Percentiles rank a stretch among this genome's conserved stretches.
Evolutionary conservation across 2,888 invertebrate genomes (phyloP).

Genomic region (Agrypnus murinus): DNA sequence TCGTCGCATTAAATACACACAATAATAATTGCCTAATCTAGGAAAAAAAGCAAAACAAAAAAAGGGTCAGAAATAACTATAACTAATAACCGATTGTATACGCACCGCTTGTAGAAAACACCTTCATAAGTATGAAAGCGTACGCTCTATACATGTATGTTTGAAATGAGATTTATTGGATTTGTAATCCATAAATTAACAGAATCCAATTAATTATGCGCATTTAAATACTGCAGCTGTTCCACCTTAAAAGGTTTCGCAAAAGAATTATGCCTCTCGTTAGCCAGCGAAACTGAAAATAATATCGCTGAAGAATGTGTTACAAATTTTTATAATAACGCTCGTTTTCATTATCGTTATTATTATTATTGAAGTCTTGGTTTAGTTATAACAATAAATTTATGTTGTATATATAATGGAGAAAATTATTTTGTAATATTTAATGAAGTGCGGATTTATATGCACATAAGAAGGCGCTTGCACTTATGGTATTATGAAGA

Average conservation of each 20-base stretch:
- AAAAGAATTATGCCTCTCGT: constrained; percentile 54
- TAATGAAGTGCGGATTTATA: not conserved
- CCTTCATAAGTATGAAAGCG: constrained; percentile 25
- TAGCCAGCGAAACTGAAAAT: constrained; percentile 34
- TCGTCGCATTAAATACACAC: too few species aligned
- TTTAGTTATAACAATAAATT: not conserved
- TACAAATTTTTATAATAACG: constrained; percentile 35
- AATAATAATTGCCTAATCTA: not conserved
- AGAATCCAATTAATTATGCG: constrained; percentile 59
- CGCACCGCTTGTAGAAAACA: constrained; percentile 23
- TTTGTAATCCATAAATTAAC: constrained; percentile 59
- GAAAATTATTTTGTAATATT: constrained; percentile 32
- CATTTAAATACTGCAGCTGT: constrained; percentile 56
- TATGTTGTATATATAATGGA: not conserved
- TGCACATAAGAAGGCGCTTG: too few species aligned
- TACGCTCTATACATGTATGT: constrained; percentile 26
- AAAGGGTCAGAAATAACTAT: constrained; percentile 12
- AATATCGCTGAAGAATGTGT: constrained; percentile 33
- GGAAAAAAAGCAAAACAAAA: not conserved
- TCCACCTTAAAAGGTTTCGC: constrained; percentile 58
- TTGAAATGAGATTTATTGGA: constrained; percentile 55
- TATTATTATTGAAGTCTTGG: constrained; percentile 22
- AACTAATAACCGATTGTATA: constrained; percentile 1
- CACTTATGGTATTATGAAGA: too few species aligned
- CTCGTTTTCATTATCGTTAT: too few species aligned